Percentiles rank a stretch among this genome's conserved stretches.
Conservation (phyloP, 1,140 invertebrate species). For the Hyles vespertilio region DNA sequence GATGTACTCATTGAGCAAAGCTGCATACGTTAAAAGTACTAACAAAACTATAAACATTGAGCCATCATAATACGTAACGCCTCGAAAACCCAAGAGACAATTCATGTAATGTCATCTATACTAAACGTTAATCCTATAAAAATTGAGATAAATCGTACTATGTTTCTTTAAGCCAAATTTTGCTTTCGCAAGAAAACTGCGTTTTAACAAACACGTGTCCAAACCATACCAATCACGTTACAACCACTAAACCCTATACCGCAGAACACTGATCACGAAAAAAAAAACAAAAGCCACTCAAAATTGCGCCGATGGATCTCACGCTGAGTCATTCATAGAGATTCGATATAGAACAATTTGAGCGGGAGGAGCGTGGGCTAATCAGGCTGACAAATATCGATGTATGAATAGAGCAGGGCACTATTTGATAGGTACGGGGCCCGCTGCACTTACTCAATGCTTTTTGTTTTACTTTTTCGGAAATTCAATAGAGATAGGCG, state of each 20-base stretch:
- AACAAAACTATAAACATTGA: too few relatives aligned
- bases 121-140: too few relatives aligned
- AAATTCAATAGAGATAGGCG: constrained; percentile 57
- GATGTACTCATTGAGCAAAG: too few relatives aligned
- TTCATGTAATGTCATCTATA: too few relatives aligned
- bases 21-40: too few relatives aligned
- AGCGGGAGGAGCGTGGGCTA: constrained; percentile 42
- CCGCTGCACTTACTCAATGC: constrained; percentile 25
- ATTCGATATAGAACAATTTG: constrained; percentile 30
- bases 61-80: too few relatives aligned
- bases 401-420: constrained; percentile 52
- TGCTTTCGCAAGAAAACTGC: too few relatives aligned
- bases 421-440: constrained; percentile 44
- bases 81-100: too few relatives aligned
- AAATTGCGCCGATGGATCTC: constrained; percentile 27
- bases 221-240: background rate
- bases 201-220: too few relatives aligned
- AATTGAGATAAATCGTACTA: too few relatives aligned
- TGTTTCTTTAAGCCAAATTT: too few relatives aligned
- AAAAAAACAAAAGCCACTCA: constrained; percentile 21
- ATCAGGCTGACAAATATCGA: constrained; percentile 66
- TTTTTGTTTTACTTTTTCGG: constrained; percentile 55
- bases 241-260: background rate
- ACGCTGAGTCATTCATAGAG: constrained; percentile 57
- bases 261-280: background rate